Conservation (phyloP, 2,888 invertebrate genomes). For the Sarcophaga subvicina region DNA sequence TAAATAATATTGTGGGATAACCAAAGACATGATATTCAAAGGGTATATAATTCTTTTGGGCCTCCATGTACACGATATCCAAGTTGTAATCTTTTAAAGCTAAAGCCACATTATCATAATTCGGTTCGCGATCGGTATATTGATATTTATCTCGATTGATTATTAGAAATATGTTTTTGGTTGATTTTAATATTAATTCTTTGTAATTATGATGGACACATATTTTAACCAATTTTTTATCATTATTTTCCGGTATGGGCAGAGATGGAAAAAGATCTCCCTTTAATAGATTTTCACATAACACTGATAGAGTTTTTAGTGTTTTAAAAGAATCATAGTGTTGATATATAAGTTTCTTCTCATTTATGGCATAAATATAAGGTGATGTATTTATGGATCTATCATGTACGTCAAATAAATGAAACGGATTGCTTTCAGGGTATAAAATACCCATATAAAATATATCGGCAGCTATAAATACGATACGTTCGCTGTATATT, state of each 20-base stretch:
- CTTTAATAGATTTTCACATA: conserved; percentile 61
- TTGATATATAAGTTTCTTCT: conserved; percentile 19
- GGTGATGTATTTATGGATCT: conserved; percentile 4
- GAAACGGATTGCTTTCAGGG: background rate
- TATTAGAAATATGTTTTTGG: conserved; percentile 59
- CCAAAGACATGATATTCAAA: conserved; percentile 59
- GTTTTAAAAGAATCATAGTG: background rate
- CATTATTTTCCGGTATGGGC: background rate
- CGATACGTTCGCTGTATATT: conserved; percentile 4
- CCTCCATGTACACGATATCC: conserved; percentile 66
- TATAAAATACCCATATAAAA: conserved; percentile 19
- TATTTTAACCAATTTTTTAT: conserved; percentile 45
- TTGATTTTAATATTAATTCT: conserved; percentile 64
- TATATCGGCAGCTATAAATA: conserved; percentile 26
- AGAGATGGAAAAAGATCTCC: conserved; percentile 41
- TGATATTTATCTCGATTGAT: background rate
- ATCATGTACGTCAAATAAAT: conserved; percentile 1
- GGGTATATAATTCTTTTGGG: conserved; percentile 54
- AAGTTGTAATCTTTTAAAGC: conserved; percentile 67
- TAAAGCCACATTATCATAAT: conserved; percentile 49
- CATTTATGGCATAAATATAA: conserved; percentile 4
- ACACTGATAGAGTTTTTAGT: conserved; percentile 44
- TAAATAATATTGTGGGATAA: conserved; percentile 52
- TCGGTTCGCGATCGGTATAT: background rate
- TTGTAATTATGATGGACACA: conserved; percentile 65